Evolutionary conservation across 2,113 vertebrate genomes (phyloP).

Genomic region (Paraplagusia blochii): DNA sequence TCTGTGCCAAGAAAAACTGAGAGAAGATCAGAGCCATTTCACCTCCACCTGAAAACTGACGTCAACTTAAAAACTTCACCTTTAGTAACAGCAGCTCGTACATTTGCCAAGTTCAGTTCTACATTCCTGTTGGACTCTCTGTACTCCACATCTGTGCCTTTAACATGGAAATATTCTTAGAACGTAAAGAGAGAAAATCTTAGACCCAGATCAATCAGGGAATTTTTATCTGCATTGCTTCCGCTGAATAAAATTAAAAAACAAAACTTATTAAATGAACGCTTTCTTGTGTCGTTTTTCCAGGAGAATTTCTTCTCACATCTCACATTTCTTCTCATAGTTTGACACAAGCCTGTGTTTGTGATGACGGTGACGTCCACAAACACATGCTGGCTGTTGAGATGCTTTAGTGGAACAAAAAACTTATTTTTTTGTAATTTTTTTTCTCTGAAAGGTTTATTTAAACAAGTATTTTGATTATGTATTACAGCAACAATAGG

Average conservation of each 20-base stretch:
- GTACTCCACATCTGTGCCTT: constrained; percentile 41
- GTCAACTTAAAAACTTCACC: not conserved
- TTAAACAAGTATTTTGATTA: no score
- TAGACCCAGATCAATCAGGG: constrained; percentile 1
- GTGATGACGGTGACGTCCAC: no score
- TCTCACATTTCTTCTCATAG: no score
- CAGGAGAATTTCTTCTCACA: no score
- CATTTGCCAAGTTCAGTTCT: constrained; percentile 12
- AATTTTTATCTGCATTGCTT: constrained; percentile 41
- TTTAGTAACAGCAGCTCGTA: not conserved
- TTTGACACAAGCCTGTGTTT: no score
- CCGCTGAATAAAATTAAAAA: constrained; percentile 51
- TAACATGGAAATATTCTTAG: constrained; percentile 12
- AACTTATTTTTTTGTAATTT: no score
- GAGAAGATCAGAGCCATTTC: not conserved
- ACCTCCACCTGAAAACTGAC: no score
- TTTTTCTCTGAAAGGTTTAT: no score
- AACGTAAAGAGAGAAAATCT: constrained; percentile 12
- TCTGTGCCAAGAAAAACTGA: constrained; percentile 6
- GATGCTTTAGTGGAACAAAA: no score
- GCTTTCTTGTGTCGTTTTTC: not conserved
- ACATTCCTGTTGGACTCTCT: constrained; percentile 19
- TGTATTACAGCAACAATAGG: no score
- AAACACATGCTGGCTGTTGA: no score
- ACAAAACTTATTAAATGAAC: not conserved